These are phyloP conservation scores for Saturnia japonica DNA, from an alignment of 2,888 invertebrate species.

Conservation along the genomic window DNA sequence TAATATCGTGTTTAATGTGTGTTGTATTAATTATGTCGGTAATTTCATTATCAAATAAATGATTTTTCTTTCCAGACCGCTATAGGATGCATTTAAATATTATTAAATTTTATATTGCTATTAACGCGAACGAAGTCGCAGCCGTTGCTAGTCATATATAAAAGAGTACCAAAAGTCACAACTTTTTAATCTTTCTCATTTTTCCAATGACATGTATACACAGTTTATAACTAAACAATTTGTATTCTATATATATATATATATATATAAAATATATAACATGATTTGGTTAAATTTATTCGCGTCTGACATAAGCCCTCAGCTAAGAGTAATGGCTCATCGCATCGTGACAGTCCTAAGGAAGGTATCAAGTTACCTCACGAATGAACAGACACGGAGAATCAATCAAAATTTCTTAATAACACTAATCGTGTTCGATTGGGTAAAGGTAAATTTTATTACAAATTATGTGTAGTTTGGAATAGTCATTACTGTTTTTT, in stretches of 20 bases:
- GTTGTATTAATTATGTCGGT: too few species aligned
- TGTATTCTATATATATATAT: neutral
- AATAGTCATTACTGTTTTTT: neutral
- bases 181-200: neutral
- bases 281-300: neutral
- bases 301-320: neutral
- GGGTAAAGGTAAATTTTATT: neutral
- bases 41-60: too few species aligned
- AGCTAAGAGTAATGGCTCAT: conserved; percentile 6
- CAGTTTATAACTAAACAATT: neutral
- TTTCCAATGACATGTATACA: neutral
- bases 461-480: neutral
- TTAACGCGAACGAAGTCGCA: too few species aligned
- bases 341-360: conserved; percentile 11
- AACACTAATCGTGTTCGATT: neutral
- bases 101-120: too few species aligned
- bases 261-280: too few species aligned
- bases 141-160: neutral
- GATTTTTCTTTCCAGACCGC: too few species aligned
- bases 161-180: neutral
- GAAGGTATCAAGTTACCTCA: conserved; percentile 9
- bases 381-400: neutral
- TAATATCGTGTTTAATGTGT: too few species aligned
- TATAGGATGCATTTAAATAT: too few species aligned
- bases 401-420: conserved; percentile 11